Evolutionary conservation across 2,797 vertebrate species (phyloP), one percentile per base, ranked within the genome.

Genomic region (Petrocephalus schoutedeni): DNA sequence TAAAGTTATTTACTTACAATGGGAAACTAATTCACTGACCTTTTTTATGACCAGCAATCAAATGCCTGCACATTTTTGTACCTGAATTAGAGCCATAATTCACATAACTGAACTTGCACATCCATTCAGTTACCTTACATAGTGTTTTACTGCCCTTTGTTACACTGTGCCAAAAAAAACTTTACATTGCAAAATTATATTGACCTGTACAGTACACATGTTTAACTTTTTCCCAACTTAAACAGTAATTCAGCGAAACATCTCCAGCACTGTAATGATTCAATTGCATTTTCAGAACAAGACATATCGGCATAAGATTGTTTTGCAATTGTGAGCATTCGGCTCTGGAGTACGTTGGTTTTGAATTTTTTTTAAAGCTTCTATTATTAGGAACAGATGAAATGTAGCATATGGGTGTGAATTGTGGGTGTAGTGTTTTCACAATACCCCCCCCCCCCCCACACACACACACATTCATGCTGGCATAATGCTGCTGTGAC

Each of bases 361-460:
- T 56, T 64, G 41, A 6, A 71, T 10, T 67, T 74, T 74, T 74
- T 41, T 41, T 0, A 45, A 84, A 83, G 88, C 87, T 87, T 58
- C 80, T 45, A 88, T 82, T 74, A 88, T 61, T 61, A 19, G 36
- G 23, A 45, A 86, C 85, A 23, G 36, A 86, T n/a, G 23, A 45
- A 87, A 36, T 21, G 16, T 12, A 32, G 61, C 49, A 21, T 67
- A 28, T 53, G 21, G 51, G n/a, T 86, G 84, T 88, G 84, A 74
- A 51, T 32, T 77, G 64, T 61, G 59, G 36, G 61, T 59, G 51
- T 90, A 86, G 87, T 92, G 91, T 92, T 93, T 91, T 92, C 93
- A 94, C 92, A 91, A 91, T 91, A 90, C 93, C 92, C 95, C 93
- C 92, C 93, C 94, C 93, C 93, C 94, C 93, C 94, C 14, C 59